A percentile compares a stretch with the other conserved stretches of the same genome.
These are phyloP conservation scores for Volucella bombylans DNA, from an alignment of 2,888 invertebrate species.

Conservation along the genomic window DNA sequence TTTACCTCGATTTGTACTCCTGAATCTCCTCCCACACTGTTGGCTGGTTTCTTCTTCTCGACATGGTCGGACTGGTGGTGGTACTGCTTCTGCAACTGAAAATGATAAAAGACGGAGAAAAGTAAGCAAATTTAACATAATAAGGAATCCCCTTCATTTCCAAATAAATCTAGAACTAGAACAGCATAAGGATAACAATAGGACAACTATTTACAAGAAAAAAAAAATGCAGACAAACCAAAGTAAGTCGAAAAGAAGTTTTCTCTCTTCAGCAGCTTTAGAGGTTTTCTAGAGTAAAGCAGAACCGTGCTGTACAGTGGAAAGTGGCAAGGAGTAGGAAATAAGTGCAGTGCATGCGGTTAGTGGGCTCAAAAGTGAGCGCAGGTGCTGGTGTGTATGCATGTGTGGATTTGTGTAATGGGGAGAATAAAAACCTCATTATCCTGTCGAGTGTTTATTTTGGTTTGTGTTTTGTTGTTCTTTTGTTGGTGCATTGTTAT, in stretches of 20 bases:
- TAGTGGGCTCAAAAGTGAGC: conserved; percentile 21
- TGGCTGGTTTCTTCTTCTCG: conserved; percentile 49
- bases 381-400: conserved; percentile 12
- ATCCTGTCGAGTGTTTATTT: conserved; percentile 63
- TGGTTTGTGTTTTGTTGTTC: conserved; percentile 46
- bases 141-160: conserved; percentile 8
- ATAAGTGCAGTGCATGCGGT: conserved; percentile 23
- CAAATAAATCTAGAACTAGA: conserved; percentile 16
- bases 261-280: too few relatives aligned
- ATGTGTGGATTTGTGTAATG: conserved; percentile 15
- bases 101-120: conserved; percentile 55
- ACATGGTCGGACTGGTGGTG: conserved; percentile 6
- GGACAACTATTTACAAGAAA: background rate
- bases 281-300: conserved; percentile 19
- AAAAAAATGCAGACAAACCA: conserved; percentile 25
- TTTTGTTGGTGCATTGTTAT: conserved; percentile 48
- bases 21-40: conserved; percentile 64
- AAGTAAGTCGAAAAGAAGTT: background rate
- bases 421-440: conserved; percentile 67
- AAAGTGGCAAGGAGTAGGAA: conserved; percentile 22
- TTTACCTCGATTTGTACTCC: conserved; percentile 75
- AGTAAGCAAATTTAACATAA: conserved; percentile 51
- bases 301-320: conserved; percentile 17
- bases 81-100: conserved; percentile 44
- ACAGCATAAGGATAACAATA: conserved; percentile 17